Conservation (phyloP, 2,888 invertebrate genomes). For the Agrotis exclamationis region DNA sequence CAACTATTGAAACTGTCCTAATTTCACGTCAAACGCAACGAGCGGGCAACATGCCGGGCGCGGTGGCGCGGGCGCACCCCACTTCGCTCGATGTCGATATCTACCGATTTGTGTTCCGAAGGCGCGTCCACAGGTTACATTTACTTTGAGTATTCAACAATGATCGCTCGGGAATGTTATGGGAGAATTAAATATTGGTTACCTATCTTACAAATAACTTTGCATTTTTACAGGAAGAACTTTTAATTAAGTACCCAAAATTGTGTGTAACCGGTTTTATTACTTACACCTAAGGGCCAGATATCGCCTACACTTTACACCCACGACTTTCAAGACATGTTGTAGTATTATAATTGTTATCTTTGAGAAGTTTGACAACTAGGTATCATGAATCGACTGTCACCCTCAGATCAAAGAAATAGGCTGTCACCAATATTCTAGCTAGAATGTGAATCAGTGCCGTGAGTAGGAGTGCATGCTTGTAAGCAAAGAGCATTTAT, state of each 20-base stretch:
- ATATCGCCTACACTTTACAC: background rate
- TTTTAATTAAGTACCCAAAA: background rate
- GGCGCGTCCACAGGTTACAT: background rate
- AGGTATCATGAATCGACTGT: slow-evolving; percentile 13
- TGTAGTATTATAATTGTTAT: too few relatives aligned
- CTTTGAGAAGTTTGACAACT: slow-evolving; percentile 1
- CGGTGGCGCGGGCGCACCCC: slow-evolving; percentile 12
- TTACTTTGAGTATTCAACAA: too few relatives aligned
- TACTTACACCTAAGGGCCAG: background rate
- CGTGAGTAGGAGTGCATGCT: background rate
- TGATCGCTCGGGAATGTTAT: background rate
- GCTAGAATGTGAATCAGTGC: slow-evolving; percentile 1
- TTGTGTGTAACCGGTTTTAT: background rate
- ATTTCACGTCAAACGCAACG: background rate
- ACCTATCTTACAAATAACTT: too few relatives aligned
- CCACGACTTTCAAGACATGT: background rate
- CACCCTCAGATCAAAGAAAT: too few relatives aligned
- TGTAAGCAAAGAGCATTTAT: too few relatives aligned
- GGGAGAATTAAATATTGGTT: background rate
- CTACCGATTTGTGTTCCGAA: background rate
- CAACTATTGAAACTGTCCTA: slow-evolving; percentile 20
- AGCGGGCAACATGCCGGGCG: background rate
- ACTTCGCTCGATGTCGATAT: background rate
- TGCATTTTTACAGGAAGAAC: too few relatives aligned
- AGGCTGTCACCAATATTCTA: background rate